A percentile compares a stretch with the other conserved stretches of the same genome.
These are phyloP conservation scores for Bombyx huttoni DNA, from an alignment of 2,888 invertebrate species.

Conservation along the genomic window DNA sequence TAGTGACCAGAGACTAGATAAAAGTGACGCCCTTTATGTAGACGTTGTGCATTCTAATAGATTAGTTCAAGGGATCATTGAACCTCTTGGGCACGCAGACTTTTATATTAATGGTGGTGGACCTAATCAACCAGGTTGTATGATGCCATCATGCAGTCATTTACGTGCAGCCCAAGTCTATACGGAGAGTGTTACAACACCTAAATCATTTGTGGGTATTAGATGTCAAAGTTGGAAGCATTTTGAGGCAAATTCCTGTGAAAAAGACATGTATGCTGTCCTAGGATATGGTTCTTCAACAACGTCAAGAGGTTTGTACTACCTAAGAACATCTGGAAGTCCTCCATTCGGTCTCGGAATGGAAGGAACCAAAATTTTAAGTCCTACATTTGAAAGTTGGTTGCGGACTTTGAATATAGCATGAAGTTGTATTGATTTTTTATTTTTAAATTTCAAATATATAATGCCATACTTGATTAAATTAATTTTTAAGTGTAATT, in stretches of 20 bases:
- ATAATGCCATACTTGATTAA: slow-evolving; percentile 21
- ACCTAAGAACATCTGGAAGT: slow-evolving; percentile 43
- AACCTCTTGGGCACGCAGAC: slow-evolving; percentile 78
- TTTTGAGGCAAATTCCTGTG: slow-evolving; percentile 47
- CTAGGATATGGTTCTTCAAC: slow-evolving; percentile 59
- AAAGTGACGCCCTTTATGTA: slow-evolving; percentile 55
- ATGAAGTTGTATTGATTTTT: slow-evolving; percentile 7
- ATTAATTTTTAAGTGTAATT: not conserved
- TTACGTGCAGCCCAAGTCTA: slow-evolving; percentile 56
- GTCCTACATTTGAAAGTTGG: slow-evolving; percentile 25
- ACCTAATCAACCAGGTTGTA: slow-evolving; percentile 79
- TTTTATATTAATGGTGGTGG: slow-evolving; percentile 82
- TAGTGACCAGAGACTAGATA: slow-evolving; percentile 52
- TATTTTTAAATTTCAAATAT: slow-evolving; percentile 11
- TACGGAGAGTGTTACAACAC: slow-evolving; percentile 48
- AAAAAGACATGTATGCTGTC: slow-evolving; percentile 37
- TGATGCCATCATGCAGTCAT: slow-evolving; percentile 63
- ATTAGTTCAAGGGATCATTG: slow-evolving; percentile 58
- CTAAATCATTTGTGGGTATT: slow-evolving; percentile 50
- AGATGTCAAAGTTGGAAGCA: slow-evolving; percentile 51
- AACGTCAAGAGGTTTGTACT: slow-evolving; percentile 53
- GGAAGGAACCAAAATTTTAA: slow-evolving; percentile 38
- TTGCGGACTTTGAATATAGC: slow-evolving; percentile 27
- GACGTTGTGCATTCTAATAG: slow-evolving; percentile 60
- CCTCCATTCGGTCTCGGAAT: slow-evolving; percentile 56